Base-by-base conservation (phyloP, 35 echinoderm and acorn worm genomes). In the Strongylocentrotus purpuratus region DNA sequence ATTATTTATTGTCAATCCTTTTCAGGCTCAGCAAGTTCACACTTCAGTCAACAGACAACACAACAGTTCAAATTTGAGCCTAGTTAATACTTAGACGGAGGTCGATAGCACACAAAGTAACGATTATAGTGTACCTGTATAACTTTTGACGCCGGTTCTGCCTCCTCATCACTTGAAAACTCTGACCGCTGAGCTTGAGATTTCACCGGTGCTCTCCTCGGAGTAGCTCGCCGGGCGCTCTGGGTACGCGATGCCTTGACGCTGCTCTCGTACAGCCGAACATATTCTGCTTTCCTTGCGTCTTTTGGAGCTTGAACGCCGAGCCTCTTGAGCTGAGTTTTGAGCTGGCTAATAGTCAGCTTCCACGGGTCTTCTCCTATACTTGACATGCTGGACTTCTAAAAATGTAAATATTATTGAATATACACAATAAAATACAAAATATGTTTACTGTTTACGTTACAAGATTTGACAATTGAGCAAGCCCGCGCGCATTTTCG, bases 221-320 rank as follows among this genome's bases (percentile, higher is more conserved):
- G 87, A 18, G 87, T 89, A 22, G 91, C 91, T 32, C 91, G 11
- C 11, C 91, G 10, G 91, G 31, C n/a, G n/a, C 48, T 47, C 91
- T 93, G 91, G 91, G 33, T 58, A 46, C 91, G 91, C 31, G 91
- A 93, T 13, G 14, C 91, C 46, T 58, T 25, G 46, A 58, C 48
- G 20, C 17, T 58, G 91, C 93, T 52, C 48, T 93, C 94, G 85
- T 95, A 97, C 46, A 97, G 92, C 31, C 89, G 46, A 6, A 97
- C 96, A n/a, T 97, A 97, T 22, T 93, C 94, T 32, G 59, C 31
- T 95, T 97, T 97, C 92, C 71, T 95, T 47, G 50, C 94, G 1
- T 95, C 33, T 52, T 33, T 61, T 48, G 96, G 94, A 65, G 95
- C 46, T 17, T 90, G 17, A 28, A 97, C 86, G 3, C 95, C 90